Conservation (phyloP, 2,797 vertebrate genomes). For the Distichodus sexfasciatus region DNA sequence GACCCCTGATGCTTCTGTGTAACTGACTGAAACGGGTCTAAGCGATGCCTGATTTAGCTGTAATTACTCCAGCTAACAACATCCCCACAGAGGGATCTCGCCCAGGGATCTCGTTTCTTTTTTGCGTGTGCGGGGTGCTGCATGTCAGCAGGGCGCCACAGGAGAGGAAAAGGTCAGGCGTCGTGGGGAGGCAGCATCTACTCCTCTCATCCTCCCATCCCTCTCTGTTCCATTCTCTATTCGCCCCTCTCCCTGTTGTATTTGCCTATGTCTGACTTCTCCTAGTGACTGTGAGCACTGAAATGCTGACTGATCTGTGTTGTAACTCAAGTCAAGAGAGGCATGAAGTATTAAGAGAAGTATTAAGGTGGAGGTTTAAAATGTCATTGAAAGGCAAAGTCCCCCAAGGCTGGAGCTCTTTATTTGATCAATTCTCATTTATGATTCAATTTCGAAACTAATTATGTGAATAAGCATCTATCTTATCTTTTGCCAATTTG, state of each 20-base stretch:
- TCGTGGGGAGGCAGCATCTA: not conserved
- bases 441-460: constrained; percentile 4
- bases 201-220: not conserved
- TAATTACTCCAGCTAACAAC: constrained; percentile 41
- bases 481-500: too few species aligned
- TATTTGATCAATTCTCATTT: not conserved
- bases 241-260: not conserved
- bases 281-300: constrained; percentile 26
- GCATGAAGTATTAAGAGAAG: too few species aligned
- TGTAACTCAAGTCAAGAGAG: too few species aligned
- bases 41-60: constrained; percentile 25
- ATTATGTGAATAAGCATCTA: too few species aligned
- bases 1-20: constrained; percentile 18
- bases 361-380: constrained; percentile 20
- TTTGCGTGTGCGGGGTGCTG: too few species aligned
- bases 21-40: constrained; percentile 29
- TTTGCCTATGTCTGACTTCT: constrained; percentile 37
- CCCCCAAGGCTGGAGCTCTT: constrained; percentile 12
- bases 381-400: not conserved
- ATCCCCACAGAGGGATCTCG: constrained; percentile 13
- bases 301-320: constrained; percentile 21
- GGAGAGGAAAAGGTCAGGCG: constrained; percentile 26
- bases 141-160: not conserved
- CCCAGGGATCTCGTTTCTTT: constrained; percentile 3
- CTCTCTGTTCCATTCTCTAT: not conserved